Evolutionary conservation across 2,888 invertebrate species (phyloP), one percentile per base, ranked within the genome.

Genomic region (Perizoma flavofasciatum): DNA sequence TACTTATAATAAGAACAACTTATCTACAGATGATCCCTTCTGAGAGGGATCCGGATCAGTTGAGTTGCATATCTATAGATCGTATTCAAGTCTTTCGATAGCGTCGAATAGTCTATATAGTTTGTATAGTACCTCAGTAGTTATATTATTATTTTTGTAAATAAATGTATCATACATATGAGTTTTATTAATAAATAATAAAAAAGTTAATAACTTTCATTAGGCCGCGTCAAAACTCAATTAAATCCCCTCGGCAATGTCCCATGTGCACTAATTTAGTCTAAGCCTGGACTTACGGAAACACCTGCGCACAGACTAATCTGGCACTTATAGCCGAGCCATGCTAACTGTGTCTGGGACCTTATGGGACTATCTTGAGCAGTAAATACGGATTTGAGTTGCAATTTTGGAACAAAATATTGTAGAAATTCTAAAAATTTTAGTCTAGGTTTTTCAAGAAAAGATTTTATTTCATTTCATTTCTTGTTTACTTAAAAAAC

Each of bases 261-360:
- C 48, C 60, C 59, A 55, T 22, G 60, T 63, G 78, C 68, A 77
- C 71, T 78, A 73, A 76, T 76, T 78, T 72, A 68, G 65, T 56
- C 69, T 71, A 66, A 73, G 68, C 73, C 58, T 64, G 66, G 65
- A 68, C 70, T 67, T 71, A 64, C 62, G 49, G 51, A 59, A 66
- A 49, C 80, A 80, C 79, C 81, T 81, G 79, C 64, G 73, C 62
- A 52, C 67, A 49, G 49, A 59, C 68, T 76, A 75, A 78, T 76
- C 70, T 75, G 65, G 57, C 68, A 64, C 68, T 73, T 70, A 74
- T 66, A 65, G 57, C 59, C 59, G 55, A 55, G 58, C 66, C 61
- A 66, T 71, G 71, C 66, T 63, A 63, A 66, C 56, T 63, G 63
- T 35, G 54, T 46, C 54, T 56, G 61, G 47, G 22, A 57, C 61